Percentiles rank a stretch among this genome's conserved stretches.
Conservation (phyloP, 2,888 invertebrate species). For the Athetis lepigone region DNA sequence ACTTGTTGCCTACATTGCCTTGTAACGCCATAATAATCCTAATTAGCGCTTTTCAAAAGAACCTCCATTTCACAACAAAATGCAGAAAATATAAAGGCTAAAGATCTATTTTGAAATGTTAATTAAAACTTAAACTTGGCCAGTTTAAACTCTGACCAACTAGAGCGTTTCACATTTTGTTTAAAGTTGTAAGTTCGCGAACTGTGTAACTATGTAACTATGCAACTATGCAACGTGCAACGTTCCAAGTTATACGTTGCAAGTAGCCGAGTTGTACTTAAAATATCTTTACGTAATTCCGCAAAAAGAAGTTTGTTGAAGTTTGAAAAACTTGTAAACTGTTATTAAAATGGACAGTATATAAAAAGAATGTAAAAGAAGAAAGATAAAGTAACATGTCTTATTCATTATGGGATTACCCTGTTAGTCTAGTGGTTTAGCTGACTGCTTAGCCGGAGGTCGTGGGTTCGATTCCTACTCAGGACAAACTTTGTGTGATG, state of each 20-base stretch:
- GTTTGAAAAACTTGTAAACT: conserved; percentile 10
- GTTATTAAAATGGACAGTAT: background rate
- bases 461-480: no score
- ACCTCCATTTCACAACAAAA: no score
- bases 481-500: no score
- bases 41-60: no score
- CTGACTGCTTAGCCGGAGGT: no score
- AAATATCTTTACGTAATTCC: conserved; percentile 43
- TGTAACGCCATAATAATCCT: no score
- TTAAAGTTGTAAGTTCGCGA: conserved; percentile 35
- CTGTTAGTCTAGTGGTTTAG: no score
- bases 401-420: no score
- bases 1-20: no score
- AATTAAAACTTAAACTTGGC: conserved; percentile 45
- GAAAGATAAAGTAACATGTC: no score
- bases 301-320: conserved; percentile 4
- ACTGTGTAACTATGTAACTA: conserved; percentile 51
- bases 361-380: no score
- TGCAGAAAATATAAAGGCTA: conserved; percentile 6
- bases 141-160: conserved; percentile 48
- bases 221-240: no score
- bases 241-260: conserved; percentile 25
- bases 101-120: conserved; percentile 39
- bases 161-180: conserved; percentile 45
- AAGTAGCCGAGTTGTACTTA: conserved; percentile 43